Evolutionary conservation across 2,113 vertebrate genomes (phyloP).

Genomic region (Protomyctophum bolini): DNA sequence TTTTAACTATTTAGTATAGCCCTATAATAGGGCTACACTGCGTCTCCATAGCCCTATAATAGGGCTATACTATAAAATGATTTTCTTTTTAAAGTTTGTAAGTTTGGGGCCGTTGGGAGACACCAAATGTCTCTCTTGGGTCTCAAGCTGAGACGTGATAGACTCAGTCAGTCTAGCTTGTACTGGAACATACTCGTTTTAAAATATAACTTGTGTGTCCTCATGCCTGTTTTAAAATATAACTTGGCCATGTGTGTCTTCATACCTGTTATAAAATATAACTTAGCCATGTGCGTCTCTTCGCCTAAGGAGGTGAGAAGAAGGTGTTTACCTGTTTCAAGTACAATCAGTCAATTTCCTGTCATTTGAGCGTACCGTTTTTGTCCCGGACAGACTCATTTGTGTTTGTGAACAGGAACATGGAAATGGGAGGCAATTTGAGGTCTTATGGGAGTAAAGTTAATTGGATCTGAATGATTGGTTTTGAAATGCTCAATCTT

Average conservation of each 20-base stretch:
- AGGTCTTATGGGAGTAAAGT: conserved; percentile 63
- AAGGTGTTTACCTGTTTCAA: conserved; percentile 64
- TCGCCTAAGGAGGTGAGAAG: conserved; percentile 4
- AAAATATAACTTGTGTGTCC: too few relatives aligned
- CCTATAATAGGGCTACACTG: too few relatives aligned
- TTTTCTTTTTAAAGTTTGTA: too few relatives aligned
- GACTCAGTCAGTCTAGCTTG: too few relatives aligned
- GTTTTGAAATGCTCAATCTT: conserved; percentile 76
- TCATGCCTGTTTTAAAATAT: conserved; percentile 4
- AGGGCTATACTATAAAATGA: too few relatives aligned
- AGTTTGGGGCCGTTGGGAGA: too few relatives aligned
- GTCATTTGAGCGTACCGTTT: conserved; percentile 67
- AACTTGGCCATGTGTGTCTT: background rate
- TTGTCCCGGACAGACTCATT: conserved; percentile 64
- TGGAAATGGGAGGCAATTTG: conserved; percentile 78
- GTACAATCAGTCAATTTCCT: conserved; percentile 70
- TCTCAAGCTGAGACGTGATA: conserved; percentile 39
- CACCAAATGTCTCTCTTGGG: background rate
- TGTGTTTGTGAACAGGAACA: conserved; percentile 71
- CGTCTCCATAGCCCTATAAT: too few relatives aligned
- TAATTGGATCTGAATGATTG: conserved; percentile 82
- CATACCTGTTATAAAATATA: conserved; percentile 51
- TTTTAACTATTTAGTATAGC: too few relatives aligned
- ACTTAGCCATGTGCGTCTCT: conserved; percentile 23
- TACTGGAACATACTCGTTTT: too few relatives aligned